phyloP scores from a whole-genome alignment of 1,140 invertebrate species.

The Pissodes strobi region DNA sequence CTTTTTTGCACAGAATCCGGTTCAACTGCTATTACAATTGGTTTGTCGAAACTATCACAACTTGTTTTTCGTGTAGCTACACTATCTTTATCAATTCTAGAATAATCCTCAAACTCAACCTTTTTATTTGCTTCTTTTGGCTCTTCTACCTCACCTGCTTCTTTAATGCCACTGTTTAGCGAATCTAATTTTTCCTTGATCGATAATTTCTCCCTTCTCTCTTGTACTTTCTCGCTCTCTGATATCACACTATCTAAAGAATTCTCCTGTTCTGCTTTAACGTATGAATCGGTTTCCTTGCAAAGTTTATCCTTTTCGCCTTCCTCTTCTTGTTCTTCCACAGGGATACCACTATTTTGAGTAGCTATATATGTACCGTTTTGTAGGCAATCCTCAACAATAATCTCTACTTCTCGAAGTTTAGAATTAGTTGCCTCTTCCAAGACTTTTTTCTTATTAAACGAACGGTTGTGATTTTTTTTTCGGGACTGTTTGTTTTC shows the following conservation, averaged over 20 bases:
- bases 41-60: constrained; percentile 12
- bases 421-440: constrained; percentile 56
- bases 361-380: constrained; percentile 7
- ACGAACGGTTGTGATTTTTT: constrained; percentile 37
- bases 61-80: not conserved
- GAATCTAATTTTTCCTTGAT: not conserved
- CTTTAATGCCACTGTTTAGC: not conserved
- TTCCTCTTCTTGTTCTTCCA: not conserved
- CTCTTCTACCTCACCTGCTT: not conserved
- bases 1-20: constrained; percentile 22
- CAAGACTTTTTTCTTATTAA: constrained; percentile 54
- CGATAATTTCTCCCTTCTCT: not conserved
- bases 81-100: not conserved
- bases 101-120: not conserved
- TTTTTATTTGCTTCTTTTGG: not conserved
- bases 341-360: not conserved
- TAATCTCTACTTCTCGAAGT: constrained; percentile 50
- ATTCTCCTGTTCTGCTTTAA: not conserved
- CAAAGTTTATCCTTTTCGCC: constrained; percentile 1
- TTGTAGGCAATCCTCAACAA: constrained; percentile 35
- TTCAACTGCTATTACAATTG: constrained; percentile 5
- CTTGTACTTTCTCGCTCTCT: not conserved
- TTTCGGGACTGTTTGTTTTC: constrained; percentile 49
- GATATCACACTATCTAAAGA: not conserved
- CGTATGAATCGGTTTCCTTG: no score